A percentile compares a stretch with the other conserved stretches of the same genome.
Conservation (phyloP, 2,888 invertebrate species). For the Junonia oenone region DNA sequence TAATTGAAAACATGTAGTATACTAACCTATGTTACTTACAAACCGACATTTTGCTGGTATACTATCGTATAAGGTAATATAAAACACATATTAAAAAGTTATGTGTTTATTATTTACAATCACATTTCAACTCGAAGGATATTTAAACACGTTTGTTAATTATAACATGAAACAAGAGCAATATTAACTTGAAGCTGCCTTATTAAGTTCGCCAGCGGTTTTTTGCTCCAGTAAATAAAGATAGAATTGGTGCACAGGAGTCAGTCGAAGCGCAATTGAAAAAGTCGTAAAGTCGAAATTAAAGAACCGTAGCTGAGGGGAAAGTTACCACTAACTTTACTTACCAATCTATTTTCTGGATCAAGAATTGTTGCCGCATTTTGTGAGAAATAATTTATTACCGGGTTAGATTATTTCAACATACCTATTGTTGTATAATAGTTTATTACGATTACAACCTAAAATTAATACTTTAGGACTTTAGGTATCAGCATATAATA, state of each 20-base stretch:
- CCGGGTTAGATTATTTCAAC: background rate
- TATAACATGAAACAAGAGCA: background rate
- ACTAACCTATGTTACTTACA: background rate
- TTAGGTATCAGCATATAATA: too few relatives aligned
- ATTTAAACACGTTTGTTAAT: background rate
- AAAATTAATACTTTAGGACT: too few relatives aligned
- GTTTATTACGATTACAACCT: too few relatives aligned
- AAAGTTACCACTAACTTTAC: background rate
- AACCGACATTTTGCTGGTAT: background rate
- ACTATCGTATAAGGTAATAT: background rate
- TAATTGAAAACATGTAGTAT: too few relatives aligned
- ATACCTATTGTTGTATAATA: background rate
- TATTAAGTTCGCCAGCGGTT: conserved; percentile 11
- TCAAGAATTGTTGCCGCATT: background rate
- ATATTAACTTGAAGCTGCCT: background rate
- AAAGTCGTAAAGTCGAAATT: conserved; percentile 16
- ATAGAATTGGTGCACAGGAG: conserved; percentile 18
- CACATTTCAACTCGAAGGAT: too few relatives aligned
- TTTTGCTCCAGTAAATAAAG: conserved; percentile 16
- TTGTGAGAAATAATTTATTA: background rate
- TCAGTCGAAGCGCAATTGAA: conserved; percentile 15
- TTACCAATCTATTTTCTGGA: background rate
- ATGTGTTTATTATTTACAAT: too few relatives aligned
- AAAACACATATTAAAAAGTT: too few relatives aligned
- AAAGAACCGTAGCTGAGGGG: conserved; percentile 2